These are phyloP conservation scores for Lysandra coridon DNA, from an alignment of 2,888 invertebrate species.

Conservation along the genomic window DNA sequence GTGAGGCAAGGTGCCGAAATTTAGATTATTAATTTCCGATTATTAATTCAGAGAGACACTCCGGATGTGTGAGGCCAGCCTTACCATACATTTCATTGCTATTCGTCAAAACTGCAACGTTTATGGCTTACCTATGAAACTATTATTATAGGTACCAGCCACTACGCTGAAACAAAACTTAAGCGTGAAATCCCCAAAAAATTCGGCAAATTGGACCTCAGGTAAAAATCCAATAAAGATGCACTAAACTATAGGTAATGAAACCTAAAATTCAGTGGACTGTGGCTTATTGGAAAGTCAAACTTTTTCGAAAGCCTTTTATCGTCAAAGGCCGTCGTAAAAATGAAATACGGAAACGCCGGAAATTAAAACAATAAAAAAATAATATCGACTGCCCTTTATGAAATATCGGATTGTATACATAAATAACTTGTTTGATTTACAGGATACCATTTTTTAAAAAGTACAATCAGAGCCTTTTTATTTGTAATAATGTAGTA, in stretches of 20 bases:
- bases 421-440: neutral
- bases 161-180: neutral
- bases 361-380: conserved; percentile 12
- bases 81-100: too few species aligned
- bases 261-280: neutral
- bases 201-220: neutral
- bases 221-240: neutral
- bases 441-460: neutral
- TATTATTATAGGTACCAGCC: too few species aligned
- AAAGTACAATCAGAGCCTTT: neutral
- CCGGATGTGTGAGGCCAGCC: too few species aligned
- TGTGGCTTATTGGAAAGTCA: conserved; percentile 9
- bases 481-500: too few species aligned
- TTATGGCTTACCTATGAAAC: too few species aligned
- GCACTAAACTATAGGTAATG: neutral
- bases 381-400: neutral
- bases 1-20: too few species aligned
- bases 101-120: too few species aligned
- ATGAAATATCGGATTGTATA: neutral
- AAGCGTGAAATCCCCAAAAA: too few species aligned
- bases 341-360: neutral
- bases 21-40: too few species aligned
- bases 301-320: neutral
- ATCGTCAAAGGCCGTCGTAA: neutral
- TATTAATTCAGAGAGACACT: too few species aligned